phyloP scores from a whole-genome alignment of 2,888 invertebrate species.

The Lymantria monacha region DNA sequence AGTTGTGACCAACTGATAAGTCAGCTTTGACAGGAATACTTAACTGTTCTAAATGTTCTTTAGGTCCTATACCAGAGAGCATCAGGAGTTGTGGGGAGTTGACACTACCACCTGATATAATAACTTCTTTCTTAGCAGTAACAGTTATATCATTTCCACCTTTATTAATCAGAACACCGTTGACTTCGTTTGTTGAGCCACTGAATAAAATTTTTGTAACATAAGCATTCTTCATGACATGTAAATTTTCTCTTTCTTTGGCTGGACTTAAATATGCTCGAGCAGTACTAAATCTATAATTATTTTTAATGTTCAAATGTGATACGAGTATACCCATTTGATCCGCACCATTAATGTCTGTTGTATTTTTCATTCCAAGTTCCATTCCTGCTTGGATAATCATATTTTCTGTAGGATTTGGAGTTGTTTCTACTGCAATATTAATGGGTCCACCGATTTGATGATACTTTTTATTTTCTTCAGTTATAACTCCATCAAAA shows the following conservation, averaged over 20 bases:
- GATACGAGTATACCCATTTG: constrained; percentile 74
- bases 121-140: constrained; percentile 70
- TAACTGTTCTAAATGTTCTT: constrained; percentile 56
- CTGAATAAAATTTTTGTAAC: constrained; percentile 80
- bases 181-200: constrained; percentile 61
- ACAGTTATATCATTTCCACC: constrained; percentile 54
- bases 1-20: constrained; percentile 74
- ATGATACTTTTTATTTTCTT: constrained; percentile 50
- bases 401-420: constrained; percentile 41
- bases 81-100: constrained; percentile 77
- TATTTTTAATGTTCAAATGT: constrained; percentile 68
- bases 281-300: constrained; percentile 74
- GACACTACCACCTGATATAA: constrained; percentile 74
- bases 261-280: constrained; percentile 73
- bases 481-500: constrained; percentile 28
- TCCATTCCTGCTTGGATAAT: constrained; percentile 64
- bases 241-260: constrained; percentile 62
- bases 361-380: constrained; percentile 58
- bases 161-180: constrained; percentile 62
- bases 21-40: constrained; percentile 64
- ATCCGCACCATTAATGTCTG: constrained; percentile 62
- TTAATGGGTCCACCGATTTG: constrained; percentile 57
- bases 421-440: constrained; percentile 47
- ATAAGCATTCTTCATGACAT: constrained; percentile 74
- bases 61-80: constrained; percentile 79